A percentile compares a stretch with the other conserved stretches of the same genome.
Conservation (phyloP, 2,797 vertebrate species). For the Rhabdophis nuchalis region DNA sequence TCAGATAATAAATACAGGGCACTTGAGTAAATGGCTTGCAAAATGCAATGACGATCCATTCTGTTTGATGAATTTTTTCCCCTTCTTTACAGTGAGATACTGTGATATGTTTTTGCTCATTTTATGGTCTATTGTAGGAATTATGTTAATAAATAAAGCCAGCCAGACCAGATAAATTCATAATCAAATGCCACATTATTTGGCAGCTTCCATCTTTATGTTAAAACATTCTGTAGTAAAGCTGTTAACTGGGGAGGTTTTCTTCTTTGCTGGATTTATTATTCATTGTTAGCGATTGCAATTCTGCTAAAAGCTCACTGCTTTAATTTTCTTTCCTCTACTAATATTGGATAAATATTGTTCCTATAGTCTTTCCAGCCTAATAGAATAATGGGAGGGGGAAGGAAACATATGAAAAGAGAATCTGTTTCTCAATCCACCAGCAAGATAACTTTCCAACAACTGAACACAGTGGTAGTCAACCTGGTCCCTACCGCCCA, state of each 20-base stretch:
- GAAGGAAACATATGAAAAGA: not conserved
- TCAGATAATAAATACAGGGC: constrained; percentile 11
- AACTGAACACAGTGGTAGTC: too few relatives aligned
- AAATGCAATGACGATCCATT: constrained; percentile 7
- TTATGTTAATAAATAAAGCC: constrained; percentile 28
- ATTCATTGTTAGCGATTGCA: not conserved
- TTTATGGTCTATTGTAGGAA: constrained; percentile 26
- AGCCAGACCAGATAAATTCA: constrained; percentile 1
- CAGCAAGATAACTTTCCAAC: not conserved
- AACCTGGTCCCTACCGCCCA: too few relatives aligned
- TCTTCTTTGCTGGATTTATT: constrained; percentile 28
- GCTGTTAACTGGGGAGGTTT: constrained; percentile 26
- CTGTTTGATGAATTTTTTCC: not conserved
- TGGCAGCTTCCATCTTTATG: constrained; percentile 17
- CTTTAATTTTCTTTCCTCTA: not conserved
- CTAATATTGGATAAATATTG: not conserved
- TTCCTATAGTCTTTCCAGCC: not conserved
- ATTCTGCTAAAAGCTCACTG: not conserved
- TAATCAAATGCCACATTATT: constrained; percentile 11
- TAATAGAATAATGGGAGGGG: not conserved
- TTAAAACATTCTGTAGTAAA: constrained; percentile 5
- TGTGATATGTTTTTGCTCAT: constrained; percentile 7
- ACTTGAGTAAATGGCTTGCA: constrained; percentile 11
- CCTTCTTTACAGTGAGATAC: not conserved
- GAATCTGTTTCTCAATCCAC: not conserved